Evolutionary conservation across 2,888 invertebrate species (phyloP), one percentile per base, ranked within the genome.

Genomic region (Chrysodeixis includens): DNA sequence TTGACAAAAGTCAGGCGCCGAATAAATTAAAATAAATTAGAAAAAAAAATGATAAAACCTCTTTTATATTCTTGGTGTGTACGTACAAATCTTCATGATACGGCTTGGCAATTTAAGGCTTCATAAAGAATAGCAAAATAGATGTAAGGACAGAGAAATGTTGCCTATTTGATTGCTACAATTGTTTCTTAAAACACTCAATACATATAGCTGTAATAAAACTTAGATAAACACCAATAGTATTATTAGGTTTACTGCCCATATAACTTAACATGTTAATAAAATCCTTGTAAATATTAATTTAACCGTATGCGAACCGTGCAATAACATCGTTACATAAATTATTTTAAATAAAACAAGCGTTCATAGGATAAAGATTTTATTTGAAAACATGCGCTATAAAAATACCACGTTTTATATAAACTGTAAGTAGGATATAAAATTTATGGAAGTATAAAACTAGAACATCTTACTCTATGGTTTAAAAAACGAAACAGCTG

Each of bases 401-500:
- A 62, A 60, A 77, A 69, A 63, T 66, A 62, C 57, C 62, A 30
- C 35, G 61, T 61, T 63, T 59, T 20, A 53, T 66, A 58, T 26
- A 60, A 62, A 57, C 54, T 56, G 30, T 65, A 63, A 55, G 64
- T 59, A 54, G 16, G 46, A 61, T 69, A 68, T 59, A 56, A 16
- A 65, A 63, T 78, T 75, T 60, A 78, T 81, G 53, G 55, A 54
- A 55, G n/a, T 66, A 60, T 81, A 75, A 69, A 72, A 72, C 61
- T 81, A 66, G 70, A 72, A 66, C 63, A 58, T 62, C 46, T 68
- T 64, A 75, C 40, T 56, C 62, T 74, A 71, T 55, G 49, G 7
- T 71, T 63, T 62, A 20, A 56, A 57, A 71, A 67, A 49, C 5
- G 62, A 55, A 66, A 60, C 52, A 74, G 62, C 64, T 68, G 16